Conservation (phyloP, 2,113 vertebrate species). For the Casuarius casuarius region DNA sequence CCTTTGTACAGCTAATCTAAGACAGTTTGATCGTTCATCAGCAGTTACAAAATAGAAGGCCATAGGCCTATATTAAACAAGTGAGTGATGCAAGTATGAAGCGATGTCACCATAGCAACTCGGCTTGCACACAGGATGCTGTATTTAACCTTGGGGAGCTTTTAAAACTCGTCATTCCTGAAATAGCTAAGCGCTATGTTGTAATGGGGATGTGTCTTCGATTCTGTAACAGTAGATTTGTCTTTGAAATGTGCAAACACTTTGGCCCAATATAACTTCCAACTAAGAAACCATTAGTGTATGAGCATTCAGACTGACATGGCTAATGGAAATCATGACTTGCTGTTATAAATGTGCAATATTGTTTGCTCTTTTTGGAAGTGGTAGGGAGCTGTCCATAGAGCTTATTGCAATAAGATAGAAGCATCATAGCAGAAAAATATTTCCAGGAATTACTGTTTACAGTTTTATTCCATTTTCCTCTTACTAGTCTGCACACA, state of each 20-base stretch:
- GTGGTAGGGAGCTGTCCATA: not conserved
- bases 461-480: not conserved
- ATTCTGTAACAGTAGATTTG: conserved; percentile 20
- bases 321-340: not conserved
- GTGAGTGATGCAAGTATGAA: conserved; percentile 54
- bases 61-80: conserved; percentile 35
- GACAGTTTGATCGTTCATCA: conserved; percentile 31
- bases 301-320: not conserved
- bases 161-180: conserved; percentile 56
- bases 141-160: conserved; percentile 59
- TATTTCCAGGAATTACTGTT: not conserved
- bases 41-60: conserved; percentile 38
- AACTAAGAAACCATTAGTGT: not conserved
- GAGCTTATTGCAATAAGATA: not conserved
- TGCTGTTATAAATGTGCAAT: not conserved
- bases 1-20: conserved; percentile 41
- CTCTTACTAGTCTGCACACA: not conserved
- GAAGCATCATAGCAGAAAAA: not conserved
- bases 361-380: conserved; percentile 14
- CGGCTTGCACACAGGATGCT: conserved; percentile 43
- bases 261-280: conserved; percentile 32
- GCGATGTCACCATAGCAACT: conserved; percentile 58
- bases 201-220: not conserved
- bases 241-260: not conserved
- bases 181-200: conserved; percentile 31